Evolutionary conservation across 2,113 vertebrate genomes (phyloP), one percentile per base, ranked within the genome.

Genomic region (Psilopsiagon aymara): DNA sequence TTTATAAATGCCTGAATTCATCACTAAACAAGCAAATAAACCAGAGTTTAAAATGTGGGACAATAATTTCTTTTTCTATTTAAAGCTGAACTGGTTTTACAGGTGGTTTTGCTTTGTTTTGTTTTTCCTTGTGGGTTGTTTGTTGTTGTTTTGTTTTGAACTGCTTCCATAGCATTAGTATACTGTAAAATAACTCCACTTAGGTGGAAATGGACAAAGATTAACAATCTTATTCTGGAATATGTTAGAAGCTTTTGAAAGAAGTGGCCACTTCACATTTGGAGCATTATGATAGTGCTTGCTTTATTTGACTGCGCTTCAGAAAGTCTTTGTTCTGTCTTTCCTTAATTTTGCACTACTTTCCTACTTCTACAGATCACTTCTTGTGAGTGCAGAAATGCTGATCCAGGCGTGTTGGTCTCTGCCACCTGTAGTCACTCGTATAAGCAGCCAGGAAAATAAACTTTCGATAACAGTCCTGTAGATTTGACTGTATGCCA

Each of bases 391-490:
- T 2, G 6, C 39, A 94, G 76, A 90, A 96, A 78, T 94, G 90
- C 96, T 96, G 94, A 97, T 93, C 70, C 79, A 88, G 95, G 95
- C n/a, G 0, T 4, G 6, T 91, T 94, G 67, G 88, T 92, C 47
- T 90, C 60, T 95, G 92, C 97, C 95, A 97, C 97, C 96, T 97
- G 95, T 93, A 96, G 95, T 96, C 90, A 86, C 86, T 97, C 23
- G 25, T 89, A 68, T 93, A 95, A 94, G 96, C 94, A 92, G 95
- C 95, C 96, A 97, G 92, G 88, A 97, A 97, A 97, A 97, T 92
- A 97, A 97, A 88, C 97, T 92, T 95, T 86, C 67, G 70, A 28
- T 85, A 94, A 95, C 85, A 96, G 90, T 85, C 74, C 70, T 90
- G 91, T 83, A 90, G 92, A 43, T 92, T 93, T 97, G 86, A 83